These are phyloP conservation scores for Trilocha varians DNA, from an alignment of 2,888 invertebrate genomes.

Conservation along the genomic window DNA sequence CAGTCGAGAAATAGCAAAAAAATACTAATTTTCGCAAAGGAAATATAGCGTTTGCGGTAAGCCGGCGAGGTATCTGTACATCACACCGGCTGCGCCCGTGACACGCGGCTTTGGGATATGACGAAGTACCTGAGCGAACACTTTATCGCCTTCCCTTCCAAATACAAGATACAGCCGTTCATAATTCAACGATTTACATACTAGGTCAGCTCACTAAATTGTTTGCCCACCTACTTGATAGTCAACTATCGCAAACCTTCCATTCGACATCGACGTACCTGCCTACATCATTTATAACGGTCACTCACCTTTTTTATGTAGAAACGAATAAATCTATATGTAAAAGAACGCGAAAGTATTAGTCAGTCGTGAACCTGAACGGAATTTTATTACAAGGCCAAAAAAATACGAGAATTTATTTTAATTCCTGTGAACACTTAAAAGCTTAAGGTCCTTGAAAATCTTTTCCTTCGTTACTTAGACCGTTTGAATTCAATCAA, in stretches of 20 bases:
- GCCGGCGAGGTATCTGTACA: constrained; percentile 59
- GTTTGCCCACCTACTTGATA: constrained; percentile 7
- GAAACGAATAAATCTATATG: constrained; percentile 1
- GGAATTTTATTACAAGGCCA: constrained; percentile 1
- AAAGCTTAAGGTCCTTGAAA: not conserved
- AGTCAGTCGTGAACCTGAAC: not conserved
- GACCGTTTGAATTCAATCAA: constrained; percentile 1
- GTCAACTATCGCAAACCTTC: constrained; percentile 6
- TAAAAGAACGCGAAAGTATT: not conserved
- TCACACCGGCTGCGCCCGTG: constrained; percentile 48
- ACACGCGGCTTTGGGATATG: constrained; percentile 63
- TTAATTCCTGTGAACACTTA: not conserved
- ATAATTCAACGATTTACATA: constrained; percentile 20
- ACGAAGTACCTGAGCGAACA: constrained; percentile 67
- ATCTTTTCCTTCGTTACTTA: not conserved
- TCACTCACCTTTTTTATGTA: constrained; percentile 4
- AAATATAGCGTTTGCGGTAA: constrained; percentile 30
- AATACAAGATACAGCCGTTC: constrained; percentile 38
- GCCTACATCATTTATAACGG: constrained; percentile 4
- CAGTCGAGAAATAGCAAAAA: no score
- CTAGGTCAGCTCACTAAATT: constrained; percentile 12
- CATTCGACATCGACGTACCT: constrained; percentile 1
- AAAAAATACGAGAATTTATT: constrained; percentile 1
- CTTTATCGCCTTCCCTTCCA: constrained; percentile 57
- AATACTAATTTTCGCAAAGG: no score